Percentiles rank a stretch among this genome's conserved stretches.
These are phyloP conservation scores for Aurelia aurita DNA, from an alignment of 30 jellyfish, hydroid and myxozoan genomes.

Conservation along the genomic window DNA sequence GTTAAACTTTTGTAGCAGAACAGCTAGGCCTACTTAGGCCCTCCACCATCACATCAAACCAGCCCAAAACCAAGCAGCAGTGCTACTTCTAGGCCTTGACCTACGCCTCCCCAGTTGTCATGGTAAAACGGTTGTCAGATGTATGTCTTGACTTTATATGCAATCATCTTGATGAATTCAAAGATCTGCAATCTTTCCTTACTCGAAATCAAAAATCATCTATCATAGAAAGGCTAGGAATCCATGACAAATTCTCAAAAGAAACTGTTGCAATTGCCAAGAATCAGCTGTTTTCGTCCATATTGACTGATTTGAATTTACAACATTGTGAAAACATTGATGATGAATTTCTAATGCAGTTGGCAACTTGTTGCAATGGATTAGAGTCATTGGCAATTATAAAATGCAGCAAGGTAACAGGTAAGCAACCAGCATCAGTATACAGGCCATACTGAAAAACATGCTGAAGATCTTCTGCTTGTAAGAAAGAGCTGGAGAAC, in stretches of 20 bases:
- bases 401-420: conserved; percentile 47
- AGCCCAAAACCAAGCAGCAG: too few relatives aligned
- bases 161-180: conserved; percentile 22
- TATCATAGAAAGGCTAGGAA: conserved; percentile 45
- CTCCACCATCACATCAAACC: too few relatives aligned
- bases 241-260: conserved; percentile 26
- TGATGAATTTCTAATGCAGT: conserved; percentile 21
- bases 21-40: too few relatives aligned
- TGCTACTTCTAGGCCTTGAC: too few relatives aligned
- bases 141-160: conserved; percentile 41
- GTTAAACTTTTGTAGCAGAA: too few relatives aligned
- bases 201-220: conserved; percentile 68
- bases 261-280: not conserved
- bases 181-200: not conserved
- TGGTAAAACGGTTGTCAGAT: conserved; percentile 68
- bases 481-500: too few relatives aligned
- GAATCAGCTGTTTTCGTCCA: conserved; percentile 22
- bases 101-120: not conserved
- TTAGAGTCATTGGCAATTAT: conserved; percentile 18
- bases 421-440: conserved; percentile 25
- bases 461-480: too few relatives aligned
- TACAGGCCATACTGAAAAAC: too few relatives aligned
- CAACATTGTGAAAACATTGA: conserved; percentile 55
- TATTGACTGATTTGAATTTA: conserved; percentile 26
- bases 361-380: conserved; percentile 30